phyloP scores from a whole-genome alignment of 2,113 vertebrate genomes.

The Mobula hypostoma region DNA sequence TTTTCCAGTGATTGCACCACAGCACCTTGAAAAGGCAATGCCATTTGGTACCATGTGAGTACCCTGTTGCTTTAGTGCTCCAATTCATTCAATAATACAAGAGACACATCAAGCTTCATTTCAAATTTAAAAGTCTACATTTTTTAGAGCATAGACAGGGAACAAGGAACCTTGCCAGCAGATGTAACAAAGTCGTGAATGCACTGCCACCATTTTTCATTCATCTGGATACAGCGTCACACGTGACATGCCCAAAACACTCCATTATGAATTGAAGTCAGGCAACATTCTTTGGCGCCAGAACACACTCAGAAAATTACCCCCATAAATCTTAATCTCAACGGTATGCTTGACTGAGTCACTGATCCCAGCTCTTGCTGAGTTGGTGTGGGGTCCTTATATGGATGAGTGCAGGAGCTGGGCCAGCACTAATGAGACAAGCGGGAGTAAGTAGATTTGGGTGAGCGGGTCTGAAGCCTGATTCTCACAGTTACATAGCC shows the following conservation, averaged over 20 bases:
- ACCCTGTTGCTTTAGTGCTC: not conserved
- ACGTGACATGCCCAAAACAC: not conserved
- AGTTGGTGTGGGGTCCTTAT: not conserved
- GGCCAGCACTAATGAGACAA: not conserved
- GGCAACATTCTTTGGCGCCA: not conserved
- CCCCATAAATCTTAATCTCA: not conserved
- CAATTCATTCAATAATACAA: not conserved
- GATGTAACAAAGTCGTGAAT: not conserved
- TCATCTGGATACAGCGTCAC: not conserved
- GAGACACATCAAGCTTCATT: not conserved
- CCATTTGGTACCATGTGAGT: not conserved
- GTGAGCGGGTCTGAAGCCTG: not conserved
- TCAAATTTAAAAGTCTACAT: not conserved
- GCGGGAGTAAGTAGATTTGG: not conserved
- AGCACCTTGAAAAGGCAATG: not conserved
- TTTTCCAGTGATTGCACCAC: not conserved
- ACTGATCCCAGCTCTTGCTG: not conserved
- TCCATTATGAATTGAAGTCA: not conserved
- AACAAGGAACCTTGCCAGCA: not conserved
- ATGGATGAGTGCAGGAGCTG: not conserved
- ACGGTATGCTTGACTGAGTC: not conserved
- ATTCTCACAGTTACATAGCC: not conserved
- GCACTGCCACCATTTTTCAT: not conserved
- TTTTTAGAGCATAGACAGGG: not conserved
- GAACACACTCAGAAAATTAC: not conserved